Evolutionary conservation across 2,888 invertebrate species (phyloP).

Genomic region (Aproaerema taeniolella): DNA sequence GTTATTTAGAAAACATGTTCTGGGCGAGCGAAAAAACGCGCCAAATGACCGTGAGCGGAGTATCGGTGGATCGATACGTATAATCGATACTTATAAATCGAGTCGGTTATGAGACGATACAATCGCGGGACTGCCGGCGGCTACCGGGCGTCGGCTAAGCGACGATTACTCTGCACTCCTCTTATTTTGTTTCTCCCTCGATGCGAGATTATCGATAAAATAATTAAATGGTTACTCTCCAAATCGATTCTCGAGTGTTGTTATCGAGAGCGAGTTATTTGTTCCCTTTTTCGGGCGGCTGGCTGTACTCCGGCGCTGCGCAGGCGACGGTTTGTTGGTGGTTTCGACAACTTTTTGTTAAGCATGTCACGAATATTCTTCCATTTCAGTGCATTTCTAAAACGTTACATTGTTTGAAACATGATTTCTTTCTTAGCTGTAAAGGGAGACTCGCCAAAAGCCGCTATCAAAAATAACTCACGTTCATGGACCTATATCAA

Average conservation of each 20-base stretch:
- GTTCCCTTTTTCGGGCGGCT: constrained; percentile 56
- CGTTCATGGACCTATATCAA: too few species aligned
- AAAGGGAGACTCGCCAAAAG: too few species aligned
- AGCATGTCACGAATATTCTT: not conserved
- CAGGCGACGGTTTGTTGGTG: constrained; percentile 1
- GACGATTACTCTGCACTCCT: constrained; percentile 69
- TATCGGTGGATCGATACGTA: constrained; percentile 68
- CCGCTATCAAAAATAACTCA: too few species aligned
- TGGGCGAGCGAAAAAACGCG: constrained; percentile 51
- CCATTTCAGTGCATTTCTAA: too few species aligned
- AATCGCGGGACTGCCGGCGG: constrained; percentile 70
- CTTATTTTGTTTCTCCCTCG: constrained; percentile 62
- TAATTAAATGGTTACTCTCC: constrained; percentile 78
- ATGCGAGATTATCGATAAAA: constrained; percentile 77
- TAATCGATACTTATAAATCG: constrained; percentile 77
- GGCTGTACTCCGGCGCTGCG: not conserved
- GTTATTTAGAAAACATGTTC: constrained; percentile 36
- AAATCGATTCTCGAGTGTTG: constrained; percentile 77
- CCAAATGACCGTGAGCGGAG: constrained; percentile 65
- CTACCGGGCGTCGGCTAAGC: constrained; percentile 74
- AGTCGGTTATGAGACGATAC: constrained; percentile 75
- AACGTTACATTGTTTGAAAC: too few species aligned
- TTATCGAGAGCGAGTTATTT: constrained; percentile 67
- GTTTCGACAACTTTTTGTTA: constrained; percentile 3
- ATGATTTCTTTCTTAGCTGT: too few species aligned